phyloP scores from a whole-genome alignment of 1,140 invertebrate species.

The Eriocheir sinensis region DNA sequence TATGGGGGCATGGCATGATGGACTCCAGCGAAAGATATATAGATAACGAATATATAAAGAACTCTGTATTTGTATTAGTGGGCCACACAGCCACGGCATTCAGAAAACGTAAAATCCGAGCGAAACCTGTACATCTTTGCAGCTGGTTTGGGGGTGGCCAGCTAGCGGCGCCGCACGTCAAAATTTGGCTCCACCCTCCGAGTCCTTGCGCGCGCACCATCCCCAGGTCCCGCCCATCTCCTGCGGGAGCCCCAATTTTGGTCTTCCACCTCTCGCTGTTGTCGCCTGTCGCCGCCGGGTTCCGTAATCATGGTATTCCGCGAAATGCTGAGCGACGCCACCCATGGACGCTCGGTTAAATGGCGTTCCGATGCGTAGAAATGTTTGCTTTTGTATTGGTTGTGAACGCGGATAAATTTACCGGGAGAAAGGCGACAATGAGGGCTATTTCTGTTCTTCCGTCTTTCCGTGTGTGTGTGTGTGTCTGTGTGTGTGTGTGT shows the following conservation, averaged over 20 bases:
- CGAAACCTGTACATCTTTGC: constrained; percentile 28
- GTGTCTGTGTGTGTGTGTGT: constrained; percentile 2
- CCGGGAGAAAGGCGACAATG: neutral
- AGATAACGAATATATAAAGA: neutral
- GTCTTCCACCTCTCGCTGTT: constrained; percentile 52
- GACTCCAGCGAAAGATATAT: too few species aligned
- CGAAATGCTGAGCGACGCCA: too few species aligned
- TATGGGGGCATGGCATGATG: neutral
- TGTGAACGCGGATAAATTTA: too few species aligned
- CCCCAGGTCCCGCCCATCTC: constrained; percentile 32
- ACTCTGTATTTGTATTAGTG: neutral
- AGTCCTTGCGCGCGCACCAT: neutral
- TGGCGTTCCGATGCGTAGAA: too few species aligned
- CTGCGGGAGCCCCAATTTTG: constrained; percentile 55
- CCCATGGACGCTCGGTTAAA: too few species aligned
- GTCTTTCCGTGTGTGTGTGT: neutral
- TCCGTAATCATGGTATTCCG: neutral
- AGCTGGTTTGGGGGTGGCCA: constrained; percentile 47
- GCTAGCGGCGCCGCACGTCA: constrained; percentile 30
- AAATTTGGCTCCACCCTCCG: constrained; percentile 39
- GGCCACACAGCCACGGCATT: neutral
- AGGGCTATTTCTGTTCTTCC: neutral
- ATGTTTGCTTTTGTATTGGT: too few species aligned
- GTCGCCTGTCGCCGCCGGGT: neutral
- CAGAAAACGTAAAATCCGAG: constrained; percentile 35